Base-by-base conservation (phyloP, 2,888 invertebrate species). In the Adelphocoris suturalis region DNA sequence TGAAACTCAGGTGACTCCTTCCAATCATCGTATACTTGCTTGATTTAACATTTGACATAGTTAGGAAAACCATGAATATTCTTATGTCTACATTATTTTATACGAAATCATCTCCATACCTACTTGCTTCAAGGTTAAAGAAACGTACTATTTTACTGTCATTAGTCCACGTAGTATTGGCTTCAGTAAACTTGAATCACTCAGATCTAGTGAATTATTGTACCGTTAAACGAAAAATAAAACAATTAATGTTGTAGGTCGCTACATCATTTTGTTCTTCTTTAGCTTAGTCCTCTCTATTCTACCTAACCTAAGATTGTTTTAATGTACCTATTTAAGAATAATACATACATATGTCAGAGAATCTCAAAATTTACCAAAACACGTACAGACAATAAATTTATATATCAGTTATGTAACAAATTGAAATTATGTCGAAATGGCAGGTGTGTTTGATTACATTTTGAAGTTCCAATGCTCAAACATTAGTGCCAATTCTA, bases 401-500 rank as follows among this genome's bases (percentile, higher is more conserved):
- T 12, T 7, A 57, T 68, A 23, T 4, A 52, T 68, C 12, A 68
- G 12, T 19, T 68, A 68, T 23, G 23, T 11, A 57, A 57, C 57
- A 5, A n/a, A 57, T 57, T 57, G 19, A 57, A 57, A 57, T 57
- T 57, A n/a, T n/a, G 1, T 16, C n/a, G 57, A 57, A n/a, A n/a
- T 57, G 14, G n/a, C n/a, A 16, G 5, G 52, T 11, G 0, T 52
- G 52, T 52, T 52, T 52, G 52, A 57, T 57, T 57, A 12, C 0
- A 57, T 57, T n/a, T 68, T 13, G 5, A 23, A 68, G 23, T 68
- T 11, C 23, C 27, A 27, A 23, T 68, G 68, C 68, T 68, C 68
- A 68, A 23, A 23, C 23, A 68, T 68, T 68, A 23, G 68, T 68
- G 68, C 68, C 68, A 68, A 68, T 68, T 68, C 27, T 68, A 68